Evolutionary conservation across 2,888 invertebrate species (phyloP).

Genomic region (Tipula helvola): DNA sequence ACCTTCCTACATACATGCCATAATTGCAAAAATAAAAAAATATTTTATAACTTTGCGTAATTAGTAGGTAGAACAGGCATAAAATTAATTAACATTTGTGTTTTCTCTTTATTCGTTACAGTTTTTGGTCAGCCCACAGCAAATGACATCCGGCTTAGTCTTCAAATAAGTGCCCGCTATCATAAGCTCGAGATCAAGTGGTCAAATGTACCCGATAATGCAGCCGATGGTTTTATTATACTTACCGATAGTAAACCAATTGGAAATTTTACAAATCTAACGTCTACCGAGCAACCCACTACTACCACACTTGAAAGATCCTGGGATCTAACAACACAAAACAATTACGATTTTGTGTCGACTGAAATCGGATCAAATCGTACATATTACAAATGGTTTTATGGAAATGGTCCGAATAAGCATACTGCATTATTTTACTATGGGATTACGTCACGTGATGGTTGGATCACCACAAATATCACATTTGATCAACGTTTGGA

Average conservation of each 20-base stretch:
- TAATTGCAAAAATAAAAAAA: no score
- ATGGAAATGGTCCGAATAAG: conserved; percentile 26
- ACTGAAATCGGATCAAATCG: background rate
- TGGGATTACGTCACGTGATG: conserved; percentile 18
- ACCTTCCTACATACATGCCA: no score
- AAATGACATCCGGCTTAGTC: background rate
- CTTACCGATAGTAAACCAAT: background rate
- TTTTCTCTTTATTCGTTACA: background rate
- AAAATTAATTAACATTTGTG: no score
- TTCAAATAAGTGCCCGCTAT: background rate
- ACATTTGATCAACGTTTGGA: conserved; percentile 26
- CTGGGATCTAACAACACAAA: background rate
- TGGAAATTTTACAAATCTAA: background rate
- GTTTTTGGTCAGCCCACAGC: background rate
- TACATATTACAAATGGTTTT: conserved; percentile 16
- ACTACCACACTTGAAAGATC: background rate
- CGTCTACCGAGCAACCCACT: background rate
- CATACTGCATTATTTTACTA: conserved; percentile 25
- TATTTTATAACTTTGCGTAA: no score
- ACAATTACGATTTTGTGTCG: background rate
- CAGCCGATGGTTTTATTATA: background rate
- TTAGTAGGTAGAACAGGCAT: no score
- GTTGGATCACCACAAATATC: conserved; percentile 33
- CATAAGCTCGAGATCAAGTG: background rate
- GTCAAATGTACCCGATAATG: background rate